phyloP scores from a whole-genome alignment of 2,888 invertebrate species.

The Lordiphosa fenestrarum region DNA sequence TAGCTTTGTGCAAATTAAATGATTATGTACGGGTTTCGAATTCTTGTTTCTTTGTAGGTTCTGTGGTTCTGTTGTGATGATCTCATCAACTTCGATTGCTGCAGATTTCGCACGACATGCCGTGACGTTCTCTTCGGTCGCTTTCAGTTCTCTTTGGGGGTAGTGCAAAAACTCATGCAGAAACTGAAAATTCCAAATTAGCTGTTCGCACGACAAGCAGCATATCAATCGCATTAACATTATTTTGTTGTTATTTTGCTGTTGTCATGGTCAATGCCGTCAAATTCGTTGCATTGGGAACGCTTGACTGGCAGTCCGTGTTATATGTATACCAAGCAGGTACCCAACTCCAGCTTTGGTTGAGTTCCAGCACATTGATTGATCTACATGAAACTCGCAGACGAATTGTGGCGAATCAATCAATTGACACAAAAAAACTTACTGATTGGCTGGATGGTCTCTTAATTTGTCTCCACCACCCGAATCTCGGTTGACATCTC shows the following conservation, averaged over 20 bases:
- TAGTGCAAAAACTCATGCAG: slow-evolving; percentile 55
- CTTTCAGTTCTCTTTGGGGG: not conserved
- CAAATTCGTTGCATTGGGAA: slow-evolving; percentile 51
- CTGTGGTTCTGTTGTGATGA: slow-evolving; percentile 45
- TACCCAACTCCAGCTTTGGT: not conserved
- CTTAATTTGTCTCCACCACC: slow-evolving; percentile 20
- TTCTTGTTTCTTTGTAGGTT: not conserved
- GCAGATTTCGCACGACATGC: slow-evolving; percentile 70
- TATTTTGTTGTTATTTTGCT: no score
- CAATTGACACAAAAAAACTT: slow-evolving; percentile 37
- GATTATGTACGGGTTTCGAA: slow-evolving; percentile 22
- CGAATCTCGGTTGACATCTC: slow-evolving; percentile 24
- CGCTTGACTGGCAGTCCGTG: slow-evolving; percentile 38
- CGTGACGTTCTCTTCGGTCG: slow-evolving; percentile 54
- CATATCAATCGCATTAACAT: slow-evolving; percentile 13
- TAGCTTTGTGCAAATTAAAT: slow-evolving; percentile 16
- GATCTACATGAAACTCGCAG: slow-evolving; percentile 40
- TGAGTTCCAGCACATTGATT: slow-evolving; percentile 52
- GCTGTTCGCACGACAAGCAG: slow-evolving; percentile 54
- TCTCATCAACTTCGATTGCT: slow-evolving; percentile 71
- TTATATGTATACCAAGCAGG: slow-evolving; percentile 19
- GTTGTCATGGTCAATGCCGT: slow-evolving; percentile 52
- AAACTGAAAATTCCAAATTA: slow-evolving; percentile 56
- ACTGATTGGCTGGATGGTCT: slow-evolving; percentile 26
- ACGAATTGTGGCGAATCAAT: slow-evolving; percentile 57